Percentiles rank a stretch among this genome's conserved stretches.
Evolutionary conservation across 2,113 vertebrate species (phyloP).

Genomic region (Butastur rufipennis): DNA sequence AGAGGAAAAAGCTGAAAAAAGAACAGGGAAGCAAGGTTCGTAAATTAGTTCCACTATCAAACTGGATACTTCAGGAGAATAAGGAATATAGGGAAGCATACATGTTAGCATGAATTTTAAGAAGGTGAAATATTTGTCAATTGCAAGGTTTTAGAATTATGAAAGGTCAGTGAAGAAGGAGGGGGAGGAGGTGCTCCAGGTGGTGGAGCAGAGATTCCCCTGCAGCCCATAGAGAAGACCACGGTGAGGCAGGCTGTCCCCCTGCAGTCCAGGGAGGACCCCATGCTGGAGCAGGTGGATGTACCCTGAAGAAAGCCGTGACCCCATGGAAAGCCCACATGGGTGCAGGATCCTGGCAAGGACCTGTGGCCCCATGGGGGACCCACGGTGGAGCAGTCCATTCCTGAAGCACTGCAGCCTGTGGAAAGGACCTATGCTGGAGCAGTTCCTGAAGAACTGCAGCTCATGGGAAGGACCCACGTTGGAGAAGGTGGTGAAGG

Average conservation of each 20-base stretch:
- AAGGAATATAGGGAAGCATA: not conserved
- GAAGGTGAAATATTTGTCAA: not conserved
- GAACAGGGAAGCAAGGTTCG: not conserved
- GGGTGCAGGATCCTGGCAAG: not conserved
- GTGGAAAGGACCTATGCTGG: not conserved
- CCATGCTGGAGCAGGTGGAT: accelerated
- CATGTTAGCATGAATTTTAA: not conserved
- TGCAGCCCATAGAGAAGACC: not conserved
- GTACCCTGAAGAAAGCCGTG: not conserved
- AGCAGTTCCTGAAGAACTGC: not conserved
- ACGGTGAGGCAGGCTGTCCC: accelerated
- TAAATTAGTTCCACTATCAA: not conserved
- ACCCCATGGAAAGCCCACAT: not conserved
- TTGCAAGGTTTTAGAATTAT: not conserved
- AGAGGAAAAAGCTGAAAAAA: not conserved
- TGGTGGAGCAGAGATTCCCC: not conserved
- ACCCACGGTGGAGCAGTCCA: not conserved
- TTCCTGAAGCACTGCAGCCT: not conserved
- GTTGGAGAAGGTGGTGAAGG: not conserved
- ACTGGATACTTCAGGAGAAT: not conserved
- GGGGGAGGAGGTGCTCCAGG: too few relatives aligned
- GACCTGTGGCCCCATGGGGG: too few relatives aligned
- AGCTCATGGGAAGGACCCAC: not conserved
- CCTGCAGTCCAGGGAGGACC: not conserved
- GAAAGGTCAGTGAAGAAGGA: not conserved